A percentile compares a stretch with the other conserved stretches of the same genome.
Conservation (phyloP, 2,797 vertebrate genomes). For the Poeciliopsis infans region DNA sequence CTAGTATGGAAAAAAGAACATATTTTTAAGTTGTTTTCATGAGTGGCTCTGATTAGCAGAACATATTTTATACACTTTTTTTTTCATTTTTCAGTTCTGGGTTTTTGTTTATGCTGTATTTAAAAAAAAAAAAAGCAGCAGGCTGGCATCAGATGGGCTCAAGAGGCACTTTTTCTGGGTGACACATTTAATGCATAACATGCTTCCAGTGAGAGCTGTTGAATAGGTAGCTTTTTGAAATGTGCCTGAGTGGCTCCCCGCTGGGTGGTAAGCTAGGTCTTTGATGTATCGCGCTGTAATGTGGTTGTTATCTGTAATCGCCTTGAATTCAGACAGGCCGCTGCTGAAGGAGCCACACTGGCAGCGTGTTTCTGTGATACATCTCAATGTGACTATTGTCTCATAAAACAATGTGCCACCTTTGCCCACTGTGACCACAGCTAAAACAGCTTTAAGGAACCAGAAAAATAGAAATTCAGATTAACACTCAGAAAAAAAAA, state of each 20-base stretch:
- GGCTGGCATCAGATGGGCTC: slow-evolving; percentile 89
- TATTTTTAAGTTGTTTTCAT: not conserved
- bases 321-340: slow-evolving; percentile 90
- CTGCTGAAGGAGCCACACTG: slow-evolving; percentile 88
- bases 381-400: slow-evolving; percentile 62
- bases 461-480: too few species aligned
- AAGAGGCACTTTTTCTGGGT: slow-evolving; percentile 90
- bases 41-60: not conserved
- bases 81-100: slow-evolving; percentile 20
- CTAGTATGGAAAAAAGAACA: not conserved
- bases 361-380: slow-evolving; percentile 81
- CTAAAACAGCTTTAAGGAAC: slow-evolving; percentile 35
- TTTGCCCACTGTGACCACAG: slow-evolving; percentile 42
- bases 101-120: slow-evolving; percentile 30
- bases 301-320: slow-evolving; percentile 99
- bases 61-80: too few species aligned
- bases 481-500: not conserved
- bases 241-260: slow-evolving; percentile 94
- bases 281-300: slow-evolving; percentile 91
- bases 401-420: slow-evolving; percentile 52
- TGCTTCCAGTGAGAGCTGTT: slow-evolving; percentile 92
- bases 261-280: slow-evolving; percentile 93
- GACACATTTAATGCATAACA: slow-evolving; percentile 96
- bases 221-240: slow-evolving; percentile 94
- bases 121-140: slow-evolving; percentile 52